These are phyloP conservation scores for Camponotus pennsylvanicus DNA, from an alignment of 1,140 invertebrate genomes.

Conservation along the genomic window DNA sequence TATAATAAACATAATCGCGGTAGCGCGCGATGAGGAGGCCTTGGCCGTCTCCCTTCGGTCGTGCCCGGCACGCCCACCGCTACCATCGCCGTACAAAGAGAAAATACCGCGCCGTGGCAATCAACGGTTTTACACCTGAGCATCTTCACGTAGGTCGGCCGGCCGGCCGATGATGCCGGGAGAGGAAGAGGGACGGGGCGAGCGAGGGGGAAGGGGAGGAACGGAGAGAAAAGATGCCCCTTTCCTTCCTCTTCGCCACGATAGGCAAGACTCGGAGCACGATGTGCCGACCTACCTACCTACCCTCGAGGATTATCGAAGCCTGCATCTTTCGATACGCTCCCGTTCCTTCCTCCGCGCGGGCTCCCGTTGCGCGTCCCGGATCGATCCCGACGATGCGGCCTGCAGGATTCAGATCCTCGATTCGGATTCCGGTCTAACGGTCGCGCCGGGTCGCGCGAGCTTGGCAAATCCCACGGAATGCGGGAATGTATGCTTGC, in stretches of 20 bases:
- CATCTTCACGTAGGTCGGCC: conserved; percentile 76
- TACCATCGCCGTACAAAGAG: conserved; percentile 81
- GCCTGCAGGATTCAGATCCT: conserved; percentile 51
- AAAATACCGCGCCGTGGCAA: conserved; percentile 81
- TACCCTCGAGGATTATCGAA: conserved; percentile 76
- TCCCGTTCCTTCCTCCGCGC: conserved; percentile 70
- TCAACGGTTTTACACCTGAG: conserved; percentile 84
- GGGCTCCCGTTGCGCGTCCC: conserved; percentile 74
- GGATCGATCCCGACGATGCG: conserved; percentile 63
- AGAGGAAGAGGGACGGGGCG: conserved; percentile 66
- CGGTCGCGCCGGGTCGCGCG: conserved; percentile 48
- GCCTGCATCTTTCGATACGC: conserved; percentile 75
- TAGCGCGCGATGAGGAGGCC: conserved; percentile 81
- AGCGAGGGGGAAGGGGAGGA: not conserved
- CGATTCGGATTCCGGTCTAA: conserved; percentile 56
- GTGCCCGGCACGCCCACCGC: conserved; percentile 82
- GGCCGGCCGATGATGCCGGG: conserved; percentile 60
- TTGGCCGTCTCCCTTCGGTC: conserved; percentile 82
- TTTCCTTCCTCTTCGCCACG: conserved; percentile 59
- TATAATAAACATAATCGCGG: conserved; percentile 83
- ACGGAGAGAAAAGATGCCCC: conserved; percentile 16
- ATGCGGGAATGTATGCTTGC: not conserved
- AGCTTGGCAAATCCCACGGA: conserved; percentile 30
- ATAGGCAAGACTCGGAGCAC: conserved; percentile 70
- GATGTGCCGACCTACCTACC: conserved; percentile 74